Conservation (phyloP, 2,797 vertebrate species). For the Pelochelys cantorii region DNA sequence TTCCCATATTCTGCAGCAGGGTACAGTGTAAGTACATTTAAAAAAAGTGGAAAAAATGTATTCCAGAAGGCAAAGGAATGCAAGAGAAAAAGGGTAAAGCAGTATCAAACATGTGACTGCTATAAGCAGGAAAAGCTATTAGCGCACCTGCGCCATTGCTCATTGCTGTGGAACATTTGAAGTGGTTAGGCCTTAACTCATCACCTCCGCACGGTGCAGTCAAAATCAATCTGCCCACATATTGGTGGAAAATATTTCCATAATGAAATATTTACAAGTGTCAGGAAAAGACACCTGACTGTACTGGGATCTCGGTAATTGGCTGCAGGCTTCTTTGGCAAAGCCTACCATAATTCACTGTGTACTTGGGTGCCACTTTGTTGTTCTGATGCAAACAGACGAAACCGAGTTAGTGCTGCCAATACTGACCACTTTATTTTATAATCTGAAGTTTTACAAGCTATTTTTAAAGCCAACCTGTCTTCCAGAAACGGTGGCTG, state of each 20-base stretch:
- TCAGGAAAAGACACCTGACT: not conserved
- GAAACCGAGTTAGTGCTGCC: not conserved
- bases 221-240: not conserved
- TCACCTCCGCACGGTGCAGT: not conserved
- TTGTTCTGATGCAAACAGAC: not conserved
- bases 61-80: conserved; percentile 13
- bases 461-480: not conserved
- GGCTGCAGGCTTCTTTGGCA: not conserved
- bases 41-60: conserved; percentile 16
- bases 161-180: not conserved
- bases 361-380: not conserved
- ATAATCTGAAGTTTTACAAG: not conserved
- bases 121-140: conserved; percentile 42
- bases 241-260: conserved; percentile 14
- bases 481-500: not conserved
- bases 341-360: not conserved
- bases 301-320: conserved; percentile 26
- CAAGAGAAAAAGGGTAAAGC: conserved; percentile 6
- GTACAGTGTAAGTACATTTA: not conserved
- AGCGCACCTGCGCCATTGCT: conserved; percentile 3
- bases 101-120: conserved; percentile 22
- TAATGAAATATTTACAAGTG: not conserved
- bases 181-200: not conserved
- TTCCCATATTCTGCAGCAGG: not conserved
- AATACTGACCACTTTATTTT: rapidly evolving